phyloP scores from a whole-genome alignment of 2,797 vertebrate genomes.

The Lepilemur septentrionalis region DNA sequence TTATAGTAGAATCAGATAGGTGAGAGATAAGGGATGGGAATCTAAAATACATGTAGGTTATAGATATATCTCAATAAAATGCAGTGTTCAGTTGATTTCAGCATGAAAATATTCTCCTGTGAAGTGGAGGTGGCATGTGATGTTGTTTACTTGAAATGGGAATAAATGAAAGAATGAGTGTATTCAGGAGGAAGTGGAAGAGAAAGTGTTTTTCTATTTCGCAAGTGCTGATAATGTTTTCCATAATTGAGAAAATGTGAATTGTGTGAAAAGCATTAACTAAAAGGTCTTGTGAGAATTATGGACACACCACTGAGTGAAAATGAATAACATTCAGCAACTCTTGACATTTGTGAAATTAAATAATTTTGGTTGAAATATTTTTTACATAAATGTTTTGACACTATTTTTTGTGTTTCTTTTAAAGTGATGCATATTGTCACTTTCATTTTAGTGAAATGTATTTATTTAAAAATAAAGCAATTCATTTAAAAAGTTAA shows the following conservation, averaged over 20 bases:
- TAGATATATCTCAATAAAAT: not conserved
- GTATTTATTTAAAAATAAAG: not conserved
- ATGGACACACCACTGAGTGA: not conserved
- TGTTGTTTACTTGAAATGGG: not conserved
- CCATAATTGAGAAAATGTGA: conserved; percentile 9
- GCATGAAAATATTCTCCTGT: not conserved
- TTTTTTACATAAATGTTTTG: not conserved
- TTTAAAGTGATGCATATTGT: not conserved
- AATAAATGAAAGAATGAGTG: not conserved
- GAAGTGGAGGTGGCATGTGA: not conserved
- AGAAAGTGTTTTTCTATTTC: not conserved
- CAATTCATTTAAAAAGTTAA: conserved; percentile 8
- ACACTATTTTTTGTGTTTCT: not conserved
- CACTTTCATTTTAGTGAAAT: not conserved
- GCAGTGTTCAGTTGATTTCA: not conserved
- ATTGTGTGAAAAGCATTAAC: conserved; percentile 1
- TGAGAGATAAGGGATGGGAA: not conserved
- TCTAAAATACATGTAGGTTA: not conserved
- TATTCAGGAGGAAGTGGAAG: not conserved
- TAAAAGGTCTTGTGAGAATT: not conserved
- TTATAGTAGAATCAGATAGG: not conserved
- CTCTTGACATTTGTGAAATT: not conserved
- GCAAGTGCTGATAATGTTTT: not conserved
- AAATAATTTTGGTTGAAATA: conserved; percentile 14
- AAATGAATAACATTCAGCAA: conserved; percentile 1